phyloP scores from a whole-genome alignment of 2,113 vertebrate genomes.

The Leptobrachium leishanense region DNA sequence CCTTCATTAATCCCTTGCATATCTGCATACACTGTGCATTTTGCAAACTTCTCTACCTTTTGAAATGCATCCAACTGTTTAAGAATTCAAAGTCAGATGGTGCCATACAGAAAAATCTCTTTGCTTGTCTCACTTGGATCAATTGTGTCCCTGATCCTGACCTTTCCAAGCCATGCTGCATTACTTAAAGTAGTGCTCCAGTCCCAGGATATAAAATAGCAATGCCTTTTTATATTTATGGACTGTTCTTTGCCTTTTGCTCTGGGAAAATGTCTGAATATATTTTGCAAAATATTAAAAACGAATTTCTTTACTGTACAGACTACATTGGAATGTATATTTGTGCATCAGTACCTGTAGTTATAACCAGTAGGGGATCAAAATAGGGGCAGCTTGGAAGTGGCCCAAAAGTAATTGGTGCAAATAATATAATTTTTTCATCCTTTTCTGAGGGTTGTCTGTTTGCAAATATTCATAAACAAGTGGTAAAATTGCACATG shows the following conservation, averaged over 20 bases:
- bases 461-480: no score
- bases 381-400: no score
- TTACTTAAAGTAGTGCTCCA: constrained; percentile 32
- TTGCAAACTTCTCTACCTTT: constrained; percentile 20
- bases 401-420: no score
- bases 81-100: constrained; percentile 33
- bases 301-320: constrained; percentile 7
- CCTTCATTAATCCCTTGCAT: constrained; percentile 28
- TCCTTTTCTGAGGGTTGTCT: no score
- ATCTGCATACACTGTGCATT: constrained; percentile 26
- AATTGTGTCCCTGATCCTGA: constrained; percentile 25
- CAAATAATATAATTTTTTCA: no score
- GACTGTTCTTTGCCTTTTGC: not conserved
- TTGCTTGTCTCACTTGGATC: constrained; percentile 29
- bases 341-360: no score
- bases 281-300: not conserved
- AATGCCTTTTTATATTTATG: constrained; percentile 8
- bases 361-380: no score
- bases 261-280: not conserved
- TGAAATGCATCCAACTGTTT: constrained; percentile 35
- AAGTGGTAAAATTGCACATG: no score
- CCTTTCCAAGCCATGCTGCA: constrained; percentile 30
- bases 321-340: constrained; percentile 14
- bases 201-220: not conserved
- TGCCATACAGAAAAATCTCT: constrained; percentile 32